A percentile compares a stretch with the other conserved stretches of the same genome.
Evolutionary conservation across 1,140 invertebrate species (phyloP).

Genomic region (Drosophila truncata): DNA sequence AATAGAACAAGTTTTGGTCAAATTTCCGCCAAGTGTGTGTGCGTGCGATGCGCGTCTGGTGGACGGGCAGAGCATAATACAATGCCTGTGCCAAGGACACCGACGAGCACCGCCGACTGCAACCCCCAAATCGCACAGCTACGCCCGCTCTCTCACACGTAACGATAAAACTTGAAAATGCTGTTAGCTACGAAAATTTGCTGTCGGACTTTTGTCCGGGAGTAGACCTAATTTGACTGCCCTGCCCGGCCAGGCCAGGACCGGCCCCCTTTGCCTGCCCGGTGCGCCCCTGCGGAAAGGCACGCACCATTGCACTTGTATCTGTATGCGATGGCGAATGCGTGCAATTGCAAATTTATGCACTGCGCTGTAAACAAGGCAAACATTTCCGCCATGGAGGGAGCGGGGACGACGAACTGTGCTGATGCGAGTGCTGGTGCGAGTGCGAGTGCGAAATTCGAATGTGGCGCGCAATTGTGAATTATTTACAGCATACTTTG

Average conservation of each 20-base stretch:
- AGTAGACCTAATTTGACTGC: conserved; percentile 49
- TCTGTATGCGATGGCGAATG: conserved; percentile 37
- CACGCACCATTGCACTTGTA: conserved; percentile 56
- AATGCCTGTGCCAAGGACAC: conserved; percentile 74
- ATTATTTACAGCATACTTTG: conserved; percentile 80
- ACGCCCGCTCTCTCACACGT: conserved; percentile 39
- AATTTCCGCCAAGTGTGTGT: conserved; percentile 9
- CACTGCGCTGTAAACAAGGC: conserved; percentile 80
- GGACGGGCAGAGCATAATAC: conserved; percentile 39
- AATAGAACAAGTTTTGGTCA: neutral
- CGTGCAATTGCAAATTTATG: conserved; percentile 81
- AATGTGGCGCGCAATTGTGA: conserved; percentile 67
- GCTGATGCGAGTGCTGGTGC: neutral
- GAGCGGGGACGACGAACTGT: neutral
- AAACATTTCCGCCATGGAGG: conserved; percentile 67
- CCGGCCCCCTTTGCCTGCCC: neutral
- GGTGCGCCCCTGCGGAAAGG: conserved; percentile 32
- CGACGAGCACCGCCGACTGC: conserved; percentile 23
- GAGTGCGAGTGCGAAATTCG: conserved; percentile 47
- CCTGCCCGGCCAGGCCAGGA: neutral
- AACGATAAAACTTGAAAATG: conserved; percentile 82
- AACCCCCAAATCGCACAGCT: conserved; percentile 9
- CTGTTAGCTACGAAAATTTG: conserved; percentile 82
- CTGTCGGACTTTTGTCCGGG: conserved; percentile 63
- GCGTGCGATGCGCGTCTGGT: conserved; percentile 6